Evolutionary conservation across 2,797 vertebrate species (phyloP), one percentile per base, ranked within the genome.

Genomic region (Silurus aristotelis): DNA sequence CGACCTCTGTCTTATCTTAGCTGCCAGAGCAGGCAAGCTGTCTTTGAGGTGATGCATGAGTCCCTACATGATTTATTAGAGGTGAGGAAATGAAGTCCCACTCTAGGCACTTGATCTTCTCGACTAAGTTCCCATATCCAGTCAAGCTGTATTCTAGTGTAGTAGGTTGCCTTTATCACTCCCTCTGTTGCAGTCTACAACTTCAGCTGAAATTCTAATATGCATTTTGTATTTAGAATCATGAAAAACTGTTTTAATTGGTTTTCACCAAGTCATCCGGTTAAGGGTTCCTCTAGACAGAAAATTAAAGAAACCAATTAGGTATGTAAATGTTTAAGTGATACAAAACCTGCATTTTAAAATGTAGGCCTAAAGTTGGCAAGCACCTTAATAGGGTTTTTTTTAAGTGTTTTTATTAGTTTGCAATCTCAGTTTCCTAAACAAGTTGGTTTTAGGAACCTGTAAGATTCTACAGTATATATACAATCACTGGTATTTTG

Each of bases 21-120:
- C 63, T 77, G 55, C 67, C 58, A 70, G 68, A 61, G 72, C 72
- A 84, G 78, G 31, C 72, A 55, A 60, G 63, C 56, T 84, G 77
- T 88, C 87, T 79, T 81, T 81, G 70, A 77, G 61, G 70, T 56
- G 43, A 85, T 46, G 52, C 66, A 77, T 81, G 82, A 67, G 66
- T 85, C 70, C 27, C 81, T 61, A 67, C 78, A 75, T 80, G 84
- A 80, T 71, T 76, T 85, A 63, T 83, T 85, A 80, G 82, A 80
- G 38, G 77, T 77, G 66, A 86, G 38, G 43, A 80, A 80, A 87
- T 84, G 38, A 86, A 82, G 80, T 73, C 60, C 79, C 61, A 61
- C 55, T 86, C 61, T 55, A 60, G n/a, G 52, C 83, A 63, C 80
- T 86, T 79, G 85, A 86, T 88, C 55, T 66, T 75, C 72, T 84